Evolutionary conservation across 1,140 invertebrate species (phyloP).

Genomic region (Plodia interpunctella): DNA sequence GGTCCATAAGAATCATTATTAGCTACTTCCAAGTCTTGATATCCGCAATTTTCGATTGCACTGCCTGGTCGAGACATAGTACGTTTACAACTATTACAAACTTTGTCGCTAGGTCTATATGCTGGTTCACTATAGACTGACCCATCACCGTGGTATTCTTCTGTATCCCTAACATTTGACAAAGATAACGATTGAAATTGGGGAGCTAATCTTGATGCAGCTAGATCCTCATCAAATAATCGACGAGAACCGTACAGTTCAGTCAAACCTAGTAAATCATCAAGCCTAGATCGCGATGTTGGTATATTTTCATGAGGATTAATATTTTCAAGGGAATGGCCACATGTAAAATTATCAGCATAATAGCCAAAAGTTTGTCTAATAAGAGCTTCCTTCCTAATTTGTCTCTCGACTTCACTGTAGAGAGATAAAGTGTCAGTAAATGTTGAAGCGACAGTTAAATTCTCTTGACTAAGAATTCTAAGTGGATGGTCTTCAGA

Average conservation of each 20-base stretch:
- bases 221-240: slow-evolving; percentile 44
- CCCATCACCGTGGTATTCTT: slow-evolving; percentile 81
- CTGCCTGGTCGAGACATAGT: slow-evolving; percentile 84
- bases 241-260: slow-evolving; percentile 60
- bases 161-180: slow-evolving; percentile 82
- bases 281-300: slow-evolving; percentile 57
- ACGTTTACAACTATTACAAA: slow-evolving; percentile 86
- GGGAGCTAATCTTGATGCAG: slow-evolving; percentile 50
- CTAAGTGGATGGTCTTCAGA: slow-evolving; percentile 89
- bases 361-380: slow-evolving; percentile 71
- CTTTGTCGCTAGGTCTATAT: slow-evolving; percentile 85
- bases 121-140: slow-evolving; percentile 91
- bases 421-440: slow-evolving; percentile 88
- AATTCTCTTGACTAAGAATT: slow-evolving; percentile 92
- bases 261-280: slow-evolving; percentile 55
- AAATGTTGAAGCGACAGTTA: slow-evolving; percentile 92
- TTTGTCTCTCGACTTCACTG: slow-evolving; percentile 83
- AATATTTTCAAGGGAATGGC: slow-evolving; percentile 38
- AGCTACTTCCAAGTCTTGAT: slow-evolving; percentile 71
- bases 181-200: slow-evolving; percentile 84
- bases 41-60: slow-evolving; percentile 70
- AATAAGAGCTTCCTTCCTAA: slow-evolving; percentile 65
- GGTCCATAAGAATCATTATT: slow-evolving; percentile 68
- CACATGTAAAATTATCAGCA: slow-evolving; percentile 55
- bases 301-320: slow-evolving; percentile 60